Base-by-base conservation (phyloP, 2,888 invertebrate genomes). In the Eulithis testata region DNA sequence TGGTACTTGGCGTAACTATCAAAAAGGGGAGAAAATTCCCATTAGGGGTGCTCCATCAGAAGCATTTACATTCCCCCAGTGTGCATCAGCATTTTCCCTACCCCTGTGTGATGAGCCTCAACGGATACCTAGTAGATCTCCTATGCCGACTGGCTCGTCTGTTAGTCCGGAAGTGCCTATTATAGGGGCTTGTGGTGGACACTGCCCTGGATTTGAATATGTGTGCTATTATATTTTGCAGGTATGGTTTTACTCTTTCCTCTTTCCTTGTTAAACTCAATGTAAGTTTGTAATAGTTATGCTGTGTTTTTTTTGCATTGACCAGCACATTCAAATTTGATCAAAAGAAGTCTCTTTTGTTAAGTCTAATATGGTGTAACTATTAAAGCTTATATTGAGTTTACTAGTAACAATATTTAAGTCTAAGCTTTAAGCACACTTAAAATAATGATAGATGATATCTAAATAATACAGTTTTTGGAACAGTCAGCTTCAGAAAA, bases 161-260 rank as follows among this genome's bases (percentile, higher is more conserved):
- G 82, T 85, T 12, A 93, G 89, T 72, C 93, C 93, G 66, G 94
- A 94, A 79, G 93, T 92, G 64, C 94, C 94, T 58, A 94, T 94
- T 53, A 94, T 95, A 66, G 94, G 95, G 69, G 95, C 95, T 31
- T 95, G 95, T 83, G 95, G 95, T 11, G 95, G 95, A 4, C 95
- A 95, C 80, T 95, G 95, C 73, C 94, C 95, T 70, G 95, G 95
- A 71, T 95, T 95, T 89, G 95, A 95, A 91, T 95, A 95, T 90
- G 95, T 95, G 75, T 95, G 95, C 88, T 95, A 95, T 85, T 95
- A 95, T 84, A 95, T 95, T 78, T 90, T 95, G 78, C 95, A 95
- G 94, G 95, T 95, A 79, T 53, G 70, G 61, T 21, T 54, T 47
- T 14, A 21, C 40, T 40, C 9, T 3, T 7, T 9, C 40, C 40